Percentiles rank a stretch among this genome's conserved stretches.
phyloP scores from a whole-genome alignment of 2,888 invertebrate species.

The Caenorhabditis panamensis region DNA sequence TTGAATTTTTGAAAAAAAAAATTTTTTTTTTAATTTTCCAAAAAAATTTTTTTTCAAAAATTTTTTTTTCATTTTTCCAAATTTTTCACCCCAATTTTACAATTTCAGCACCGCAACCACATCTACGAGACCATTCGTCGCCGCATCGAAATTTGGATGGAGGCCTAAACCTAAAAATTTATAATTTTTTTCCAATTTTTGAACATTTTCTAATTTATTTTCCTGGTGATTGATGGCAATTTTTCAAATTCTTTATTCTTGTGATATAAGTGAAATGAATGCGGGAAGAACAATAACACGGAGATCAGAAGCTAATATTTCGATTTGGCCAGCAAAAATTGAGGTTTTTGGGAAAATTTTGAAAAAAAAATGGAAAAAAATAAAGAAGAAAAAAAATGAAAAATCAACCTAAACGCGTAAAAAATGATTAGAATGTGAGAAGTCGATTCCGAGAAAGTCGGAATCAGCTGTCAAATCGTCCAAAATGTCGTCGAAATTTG shows the following conservation, averaged over 20 bases:
- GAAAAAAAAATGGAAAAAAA: conserved; percentile 5
- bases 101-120: conserved; percentile 17
- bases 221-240: neutral
- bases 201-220: too few species aligned
- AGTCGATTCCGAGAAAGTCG: conserved; percentile 32
- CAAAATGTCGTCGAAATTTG: conserved; percentile 28
- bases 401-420: conserved; percentile 37
- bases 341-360: neutral
- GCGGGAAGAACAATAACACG: neutral
- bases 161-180: conserved; percentile 11
- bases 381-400: neutral
- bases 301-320: too few species aligned
- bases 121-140: conserved; percentile 29
- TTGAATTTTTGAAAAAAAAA: neutral
- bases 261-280: neutral
- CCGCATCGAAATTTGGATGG: conserved; percentile 47
- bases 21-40: neutral
- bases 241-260: neutral
- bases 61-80: too few species aligned
- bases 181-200: neutral
- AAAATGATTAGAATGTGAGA: conserved; percentile 48
- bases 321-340: too few species aligned
- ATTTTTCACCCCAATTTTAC: too few species aligned
- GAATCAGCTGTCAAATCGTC: conserved; percentile 19
- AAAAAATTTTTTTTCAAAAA: neutral